Evolutionary conservation across 2,888 invertebrate genomes (phyloP).

Genomic region (Chelonus formosanus): DNA sequence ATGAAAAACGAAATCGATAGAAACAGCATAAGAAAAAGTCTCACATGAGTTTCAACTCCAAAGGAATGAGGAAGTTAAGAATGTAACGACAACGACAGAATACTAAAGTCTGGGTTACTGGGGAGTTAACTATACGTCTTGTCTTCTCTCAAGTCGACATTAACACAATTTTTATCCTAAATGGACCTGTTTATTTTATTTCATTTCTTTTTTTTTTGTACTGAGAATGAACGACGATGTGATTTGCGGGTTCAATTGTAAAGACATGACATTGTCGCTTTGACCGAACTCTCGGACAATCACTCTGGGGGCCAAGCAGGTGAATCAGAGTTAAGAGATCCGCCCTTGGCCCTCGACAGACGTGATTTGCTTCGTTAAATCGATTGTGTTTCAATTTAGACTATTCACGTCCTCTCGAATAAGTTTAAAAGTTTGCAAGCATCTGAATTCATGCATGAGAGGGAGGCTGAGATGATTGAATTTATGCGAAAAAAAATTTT

Average conservation of each 20-base stretch:
- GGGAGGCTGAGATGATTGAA: no score
- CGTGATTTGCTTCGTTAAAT: slow-evolving; percentile 57
- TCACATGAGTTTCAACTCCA: slow-evolving; percentile 47
- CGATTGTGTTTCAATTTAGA: slow-evolving; percentile 58
- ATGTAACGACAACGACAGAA: slow-evolving; percentile 54
- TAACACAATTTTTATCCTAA: slow-evolving; percentile 8
- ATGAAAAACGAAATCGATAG: slow-evolving; percentile 7
- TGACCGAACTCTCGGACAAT: slow-evolving; percentile 39
- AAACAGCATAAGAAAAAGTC: slow-evolving; percentile 44
- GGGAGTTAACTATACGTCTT: slow-evolving; percentile 45
- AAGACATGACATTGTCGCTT: slow-evolving; percentile 43
- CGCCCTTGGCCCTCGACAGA: slow-evolving; percentile 56
- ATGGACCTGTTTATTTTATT: neutral
- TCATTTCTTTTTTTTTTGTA: neutral
- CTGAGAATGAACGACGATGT: slow-evolving; percentile 28
- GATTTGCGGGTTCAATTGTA: slow-evolving; percentile 43
- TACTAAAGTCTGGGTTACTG: slow-evolving; percentile 62
- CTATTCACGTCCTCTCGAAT: slow-evolving; percentile 8
- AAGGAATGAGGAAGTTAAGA: slow-evolving; percentile 61
- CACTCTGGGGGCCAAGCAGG: slow-evolving; percentile 46
- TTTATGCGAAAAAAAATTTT: no score
- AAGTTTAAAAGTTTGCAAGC: slow-evolving; percentile 1
- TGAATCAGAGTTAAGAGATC: slow-evolving; percentile 56
- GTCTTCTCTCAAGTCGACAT: slow-evolving; percentile 1
- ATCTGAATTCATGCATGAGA: neutral